Evolutionary conservation across 2,888 invertebrate genomes (phyloP), one percentile per base, ranked within the genome.

Genomic region (Megaustenia siamemsis): DNA sequence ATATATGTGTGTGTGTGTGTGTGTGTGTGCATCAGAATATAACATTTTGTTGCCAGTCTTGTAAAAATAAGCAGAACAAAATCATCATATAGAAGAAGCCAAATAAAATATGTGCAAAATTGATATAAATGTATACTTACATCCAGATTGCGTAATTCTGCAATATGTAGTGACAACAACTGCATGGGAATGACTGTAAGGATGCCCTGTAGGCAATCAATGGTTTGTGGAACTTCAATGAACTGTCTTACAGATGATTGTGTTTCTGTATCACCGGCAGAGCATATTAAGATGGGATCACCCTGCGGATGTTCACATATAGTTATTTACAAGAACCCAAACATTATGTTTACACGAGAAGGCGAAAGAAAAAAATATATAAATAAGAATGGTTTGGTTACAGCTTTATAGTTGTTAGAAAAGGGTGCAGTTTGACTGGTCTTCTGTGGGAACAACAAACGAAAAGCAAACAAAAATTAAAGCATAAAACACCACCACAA

Each of bases 111-210:
- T 3, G 21, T 24, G 43, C 21, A 40, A 69, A 69, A 40, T 43
- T 24, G 43, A 73, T 1, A 6, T 32, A 45, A 73, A 49, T 28
- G 49, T 10, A 77, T 83, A 88, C 94, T 94, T 93, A 95, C 98
- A 94, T 99, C 99, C 94, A 98, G 98, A 80, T 97, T 98, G 88
- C 97, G 96, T 89, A 98, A 95, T 35, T 99, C 98, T 68, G 99
- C 99, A 93, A 99, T 98, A 94, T 99, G 99, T 95, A 98, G 98
- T 84, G 99, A 98, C 40, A 99, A 95, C 85, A 99, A 95, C 95
- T 99, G 99, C 97, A 99, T 97, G 21, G 99, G 99, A 94, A 99
- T 99, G 84, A 99, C 99, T 0, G 99, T 98, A 35, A 99, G 95
- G 90, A 99, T 96, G 86, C 98, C 99, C 95, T 95, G 96, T 40